phyloP scores from a whole-genome alignment of 2,888 invertebrate species.

The Drosophila subsilvestris region DNA sequence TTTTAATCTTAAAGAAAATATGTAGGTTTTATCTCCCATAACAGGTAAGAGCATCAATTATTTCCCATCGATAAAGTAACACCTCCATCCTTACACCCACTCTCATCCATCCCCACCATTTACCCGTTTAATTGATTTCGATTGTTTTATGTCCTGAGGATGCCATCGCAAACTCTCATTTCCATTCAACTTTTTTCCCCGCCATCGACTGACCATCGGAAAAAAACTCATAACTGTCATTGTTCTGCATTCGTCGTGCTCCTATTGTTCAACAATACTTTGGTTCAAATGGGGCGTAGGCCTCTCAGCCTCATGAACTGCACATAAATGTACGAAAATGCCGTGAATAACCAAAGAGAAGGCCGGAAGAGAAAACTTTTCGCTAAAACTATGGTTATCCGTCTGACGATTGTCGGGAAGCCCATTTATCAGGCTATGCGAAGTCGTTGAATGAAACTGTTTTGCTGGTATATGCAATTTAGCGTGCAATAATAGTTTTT shows the following conservation, averaged over 20 bases:
- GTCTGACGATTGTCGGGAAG: conserved; percentile 17
- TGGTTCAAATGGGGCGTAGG: conserved; percentile 62
- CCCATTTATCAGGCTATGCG: conserved; percentile 61
- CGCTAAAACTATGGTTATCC: not conserved
- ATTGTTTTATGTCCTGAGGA: conserved; percentile 25
- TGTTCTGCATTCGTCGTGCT: conserved; percentile 52
- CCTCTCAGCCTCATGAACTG: conserved; percentile 45
- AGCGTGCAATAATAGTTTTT: conserved; percentile 60
- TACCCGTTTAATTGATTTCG: conserved; percentile 31
- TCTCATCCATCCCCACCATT: not conserved
- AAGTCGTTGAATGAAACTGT: conserved; percentile 59
- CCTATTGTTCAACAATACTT: conserved; percentile 59
- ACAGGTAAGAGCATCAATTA: not conserved
- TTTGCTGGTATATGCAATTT: conserved; percentile 63
- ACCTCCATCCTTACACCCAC: too few relatives aligned
- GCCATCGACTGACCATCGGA: conserved; percentile 1
- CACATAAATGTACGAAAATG: conserved; percentile 43
- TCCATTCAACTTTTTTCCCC: conserved; percentile 20
- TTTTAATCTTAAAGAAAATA: too few relatives aligned
- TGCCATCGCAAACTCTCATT: conserved; percentile 33
- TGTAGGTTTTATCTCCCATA: too few relatives aligned
- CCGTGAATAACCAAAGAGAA: conserved; percentile 26
- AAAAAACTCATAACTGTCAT: conserved; percentile 67
- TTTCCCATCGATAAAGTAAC: too few relatives aligned
- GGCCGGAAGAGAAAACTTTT: conserved; percentile 5